Base-by-base conservation (phyloP, 2,797 vertebrate genomes). In the Furcifer pardalis region DNA sequence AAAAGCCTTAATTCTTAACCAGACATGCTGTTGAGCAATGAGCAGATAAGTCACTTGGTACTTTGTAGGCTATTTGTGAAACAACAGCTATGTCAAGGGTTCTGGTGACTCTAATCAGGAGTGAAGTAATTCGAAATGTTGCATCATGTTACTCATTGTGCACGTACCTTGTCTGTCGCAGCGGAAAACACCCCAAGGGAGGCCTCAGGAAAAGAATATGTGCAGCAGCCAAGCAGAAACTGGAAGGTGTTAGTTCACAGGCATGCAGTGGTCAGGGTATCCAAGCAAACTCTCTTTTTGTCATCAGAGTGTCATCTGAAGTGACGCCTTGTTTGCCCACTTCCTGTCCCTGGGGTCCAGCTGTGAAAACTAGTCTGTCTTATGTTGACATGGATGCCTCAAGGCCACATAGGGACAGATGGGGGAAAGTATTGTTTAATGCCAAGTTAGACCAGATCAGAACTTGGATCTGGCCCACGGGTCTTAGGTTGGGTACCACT, bases 11-110 rank as follows among this genome's bases (percentile, higher is more conserved):
- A 91, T 62, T 76, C 74, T 88, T 85, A 60, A 42, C 74, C 91
- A 86, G 66, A 40, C 32, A 65, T 59, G 49, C 74, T 85, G 3
- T 93, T 95, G 89, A 86, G 52, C 85, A 94, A 90, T 0, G 0
- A 77, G 44, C 76, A 27, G 44, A 49, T 89, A 82, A n/a, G 76
- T 75, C 66, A 7, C 13, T 69, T 65, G 74, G 30, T 1, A 23
- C 68, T 69, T 86, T 52, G 83, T 30, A 15, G 49, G 37, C 32
- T 83, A 65, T 49, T 89, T 86, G 81, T 79, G 77, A 65, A 73
- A 65, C 25, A 79, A 17, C 8, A 69, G 5, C 59, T 42, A 19
- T 42, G 46, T 27, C 82, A 83, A 86, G 30, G 63, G 23, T 74
- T 79, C 30, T 82, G 37, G 27, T 83, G 42, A 27, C 7, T 21